These are phyloP conservation scores for Elgonia sp. DNA, from an alignment of 2,888 invertebrate genomes.

Conservation along the genomic window DNA sequence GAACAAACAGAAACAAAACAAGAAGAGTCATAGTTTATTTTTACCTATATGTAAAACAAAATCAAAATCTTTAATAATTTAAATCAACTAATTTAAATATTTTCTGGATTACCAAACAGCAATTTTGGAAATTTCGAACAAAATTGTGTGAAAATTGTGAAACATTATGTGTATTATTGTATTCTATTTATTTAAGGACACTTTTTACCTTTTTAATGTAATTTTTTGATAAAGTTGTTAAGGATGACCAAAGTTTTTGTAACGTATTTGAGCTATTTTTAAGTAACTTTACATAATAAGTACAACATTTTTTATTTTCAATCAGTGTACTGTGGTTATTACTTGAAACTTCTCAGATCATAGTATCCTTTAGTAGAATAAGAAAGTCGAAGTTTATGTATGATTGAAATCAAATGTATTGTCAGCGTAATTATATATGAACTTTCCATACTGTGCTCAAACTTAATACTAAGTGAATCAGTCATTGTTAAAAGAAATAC, in stretches of 20 bases:
- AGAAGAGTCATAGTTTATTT: conserved; percentile 7
- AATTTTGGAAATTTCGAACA: not conserved
- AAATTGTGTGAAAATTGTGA: not conserved
- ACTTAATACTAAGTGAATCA: too few species aligned
- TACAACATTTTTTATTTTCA: not conserved
- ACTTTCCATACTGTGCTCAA: conserved; percentile 38
- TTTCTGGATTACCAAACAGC: too few species aligned
- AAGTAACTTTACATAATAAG: conserved; percentile 1
- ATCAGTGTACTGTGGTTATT: not conserved
- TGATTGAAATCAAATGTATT: conserved; percentile 1
- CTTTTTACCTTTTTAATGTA: not conserved
- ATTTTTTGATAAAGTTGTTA: not conserved
- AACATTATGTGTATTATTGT: not conserved
- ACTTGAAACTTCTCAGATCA: too few species aligned
- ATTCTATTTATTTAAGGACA: not conserved
- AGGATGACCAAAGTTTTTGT: conserved; percentile 21
- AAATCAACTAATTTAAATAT: too few species aligned
- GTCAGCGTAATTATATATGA: conserved; percentile 21
- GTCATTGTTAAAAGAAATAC: too few species aligned
- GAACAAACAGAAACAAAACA: conserved; percentile 6
- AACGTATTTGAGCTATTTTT: conserved; percentile 2
- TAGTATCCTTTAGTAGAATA: not conserved
- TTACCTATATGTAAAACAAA: too few species aligned
- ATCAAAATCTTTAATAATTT: too few species aligned
- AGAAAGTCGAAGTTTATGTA: conserved; percentile 27